phyloP scores from a whole-genome alignment of 2,797 vertebrate genomes.

The Enteromius anoplus region DNA sequence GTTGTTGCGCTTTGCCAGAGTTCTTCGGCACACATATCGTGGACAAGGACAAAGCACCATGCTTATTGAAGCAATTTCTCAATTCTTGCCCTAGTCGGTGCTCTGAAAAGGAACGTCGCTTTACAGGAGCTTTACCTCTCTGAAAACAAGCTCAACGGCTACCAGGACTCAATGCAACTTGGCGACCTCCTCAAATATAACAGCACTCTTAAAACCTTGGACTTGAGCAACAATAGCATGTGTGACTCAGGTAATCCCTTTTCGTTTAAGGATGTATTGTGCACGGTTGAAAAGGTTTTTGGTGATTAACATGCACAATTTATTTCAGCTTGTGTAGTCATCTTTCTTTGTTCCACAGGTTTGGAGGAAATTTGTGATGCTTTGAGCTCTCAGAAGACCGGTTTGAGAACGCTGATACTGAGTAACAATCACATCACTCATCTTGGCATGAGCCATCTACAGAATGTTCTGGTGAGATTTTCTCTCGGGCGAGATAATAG shows the following conservation, averaged over 20 bases:
- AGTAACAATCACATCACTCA: conserved; percentile 78
- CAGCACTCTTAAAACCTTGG: conserved; percentile 69
- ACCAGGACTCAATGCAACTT: conserved; percentile 79
- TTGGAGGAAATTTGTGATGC: conserved; percentile 80
- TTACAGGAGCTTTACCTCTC: conserved; percentile 75
- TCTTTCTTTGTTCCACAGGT: conserved; percentile 64
- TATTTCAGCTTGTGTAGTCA: conserved; percentile 14
- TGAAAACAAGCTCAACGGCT: conserved; percentile 77
- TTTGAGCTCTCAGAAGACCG: conserved; percentile 67
- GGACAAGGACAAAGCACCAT: conserved; percentile 16
- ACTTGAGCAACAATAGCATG: conserved; percentile 74
- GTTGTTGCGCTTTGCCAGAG: conserved; percentile 5
- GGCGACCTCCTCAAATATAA: conserved; percentile 77
- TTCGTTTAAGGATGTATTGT: neutral
- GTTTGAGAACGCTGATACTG: conserved; percentile 73
- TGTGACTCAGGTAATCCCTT: conserved; percentile 70
- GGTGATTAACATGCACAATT: conserved; percentile 24
- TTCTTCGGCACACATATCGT: conserved; percentile 5
- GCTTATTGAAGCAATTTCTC: conserved; percentile 40
- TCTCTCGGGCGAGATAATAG: conserved; percentile 37
- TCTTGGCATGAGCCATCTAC: conserved; percentile 72
- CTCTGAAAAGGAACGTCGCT: conserved; percentile 71
- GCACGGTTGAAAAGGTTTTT: neutral
- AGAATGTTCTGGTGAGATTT: conserved; percentile 73
- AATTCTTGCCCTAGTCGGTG: conserved; percentile 65